Base-by-base conservation (phyloP, 2,888 invertebrate genomes). In the Apotomis betuletana region DNA sequence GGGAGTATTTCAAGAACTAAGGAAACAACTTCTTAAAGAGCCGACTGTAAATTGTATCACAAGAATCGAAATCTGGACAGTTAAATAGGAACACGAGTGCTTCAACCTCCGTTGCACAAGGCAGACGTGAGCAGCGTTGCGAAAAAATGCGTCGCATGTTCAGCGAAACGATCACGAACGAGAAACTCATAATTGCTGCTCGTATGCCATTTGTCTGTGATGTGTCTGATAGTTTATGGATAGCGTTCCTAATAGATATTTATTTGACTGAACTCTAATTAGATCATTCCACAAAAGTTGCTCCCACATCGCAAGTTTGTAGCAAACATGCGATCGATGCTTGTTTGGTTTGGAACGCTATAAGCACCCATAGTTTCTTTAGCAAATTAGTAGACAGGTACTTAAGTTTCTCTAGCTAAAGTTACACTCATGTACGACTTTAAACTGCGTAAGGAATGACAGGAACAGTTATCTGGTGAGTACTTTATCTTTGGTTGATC, bases 401-500 rank as follows among this genome's bases (percentile, higher is more conserved):
- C 27, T 27, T 27, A 27, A 27, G 10, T 55, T 54, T 27, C 6
- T 9, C 9, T 27, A 0, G 27, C 44, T 15, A 1, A n/a, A 27
- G 44, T 55, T 57, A 52, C 5, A 41, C 27, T 2, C 27, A 44
- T 3, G 5, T 8, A 13, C 41, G 61, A 60, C 54, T 27, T 1
- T 61, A 27, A 68, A 61, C 36, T 46, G 44, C 55, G 46, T 5
- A 13, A 38, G 38, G 57, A 58, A 63, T 54, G 52, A 49, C 41
- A n/a, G 62, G 46, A 62, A 72, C 67, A 67, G 72, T 72, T 68
- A 72, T 55, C 27, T 55, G 15, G 54, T 38, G 27, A 27, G 46
- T 59, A 60, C n/a, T 36, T 54, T 68, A 68, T 68, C 67, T 51
- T 5, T 12, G 64, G 54, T 6, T 38, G 54, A 70, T 67, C 67